Percentiles rank a stretch among this genome's conserved stretches.
Conservation (phyloP, 2,113 vertebrate species). For the Vireo altiloquus region DNA sequence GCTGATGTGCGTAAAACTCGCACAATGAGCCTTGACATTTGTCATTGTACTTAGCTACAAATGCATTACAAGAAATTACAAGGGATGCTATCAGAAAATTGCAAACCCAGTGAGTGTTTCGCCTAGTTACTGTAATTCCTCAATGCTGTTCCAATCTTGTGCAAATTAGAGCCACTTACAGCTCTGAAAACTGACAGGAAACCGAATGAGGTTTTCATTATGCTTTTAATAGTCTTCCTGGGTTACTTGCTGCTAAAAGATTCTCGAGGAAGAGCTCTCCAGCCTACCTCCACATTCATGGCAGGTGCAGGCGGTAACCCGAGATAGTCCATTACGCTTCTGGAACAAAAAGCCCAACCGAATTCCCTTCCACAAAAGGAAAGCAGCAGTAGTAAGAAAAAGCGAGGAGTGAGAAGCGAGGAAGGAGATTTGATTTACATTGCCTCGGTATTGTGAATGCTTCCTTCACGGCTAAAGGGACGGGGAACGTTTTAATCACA, state of each 20-base stretch:
- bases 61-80: conserved; percentile 75
- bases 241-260: conserved; percentile 66
- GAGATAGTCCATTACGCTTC: background rate
- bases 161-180: conserved; percentile 78
- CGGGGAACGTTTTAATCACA: accelerated
- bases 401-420: background rate
- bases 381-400: background rate
- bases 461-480: background rate
- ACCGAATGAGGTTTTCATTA: conserved; percentile 71
- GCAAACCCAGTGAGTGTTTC: conserved; percentile 74
- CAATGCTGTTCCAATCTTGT: conserved; percentile 72
- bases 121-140: conserved; percentile 78
- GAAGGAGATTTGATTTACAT: background rate
- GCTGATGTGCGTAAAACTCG: background rate
- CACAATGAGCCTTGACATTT: conserved; percentile 55
- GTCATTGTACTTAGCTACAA: conserved; percentile 57
- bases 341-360: background rate
- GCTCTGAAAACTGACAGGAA: conserved; percentile 68
- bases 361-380: background rate
- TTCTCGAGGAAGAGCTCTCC: conserved; percentile 35
- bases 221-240: conserved; percentile 69
- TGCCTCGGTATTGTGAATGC: background rate
- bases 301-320: background rate
- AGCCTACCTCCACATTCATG: background rate
- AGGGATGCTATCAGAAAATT: conserved; percentile 78